Evolutionary conservation across 2,888 invertebrate species (phyloP), one percentile per base, ranked within the genome.

Genomic region (Pollenia griseotomentosa): DNA sequence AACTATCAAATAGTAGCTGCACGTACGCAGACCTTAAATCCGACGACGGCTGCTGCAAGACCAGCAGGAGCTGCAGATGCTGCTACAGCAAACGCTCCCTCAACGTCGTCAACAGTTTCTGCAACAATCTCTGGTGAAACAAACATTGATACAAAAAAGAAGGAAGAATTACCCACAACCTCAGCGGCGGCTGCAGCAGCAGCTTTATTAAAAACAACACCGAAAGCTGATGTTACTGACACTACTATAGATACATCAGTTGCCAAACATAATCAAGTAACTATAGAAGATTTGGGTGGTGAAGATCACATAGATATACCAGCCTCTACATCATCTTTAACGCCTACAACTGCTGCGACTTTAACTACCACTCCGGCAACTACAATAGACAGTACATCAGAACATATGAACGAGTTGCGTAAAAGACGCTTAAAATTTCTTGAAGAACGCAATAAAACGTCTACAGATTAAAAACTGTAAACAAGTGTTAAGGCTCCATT

Each of bases 1-100:
- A 99, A 99, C 93, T 99, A 99, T 93, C 96, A 96, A 85, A 94
- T 95, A 70, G 95, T 96, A 33, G 96, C 96, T 70, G 94, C 95
- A 68, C 94, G 93, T 92, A 93, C 93, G 93, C 95, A 94, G 10
- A 44, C 63, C 14, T 7, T 68, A 86, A 94, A 70, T 51, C 73
- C 84, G 8, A 57, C 68, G 0, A 91, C 90, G 8, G 48, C 42
- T 42, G 40, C 61, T 23, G 19, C 40, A 16, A 51, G 16, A 19
- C 57, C 68, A 44, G 44, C 81, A 63, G 78, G 83, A 53, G 48
- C 78, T 11, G 48, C 83, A 14, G 57, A 66, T n/a, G 19, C 33
- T 40, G 44, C 33, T 77, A 14, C 79, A 11, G 11, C 70, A 14
- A 55, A 48, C 23, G 23, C 88, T 53, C 16, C 84, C 10, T 10